Conservation (phyloP, 2,113 vertebrate species). For the Carollia perspicillata region DNA sequence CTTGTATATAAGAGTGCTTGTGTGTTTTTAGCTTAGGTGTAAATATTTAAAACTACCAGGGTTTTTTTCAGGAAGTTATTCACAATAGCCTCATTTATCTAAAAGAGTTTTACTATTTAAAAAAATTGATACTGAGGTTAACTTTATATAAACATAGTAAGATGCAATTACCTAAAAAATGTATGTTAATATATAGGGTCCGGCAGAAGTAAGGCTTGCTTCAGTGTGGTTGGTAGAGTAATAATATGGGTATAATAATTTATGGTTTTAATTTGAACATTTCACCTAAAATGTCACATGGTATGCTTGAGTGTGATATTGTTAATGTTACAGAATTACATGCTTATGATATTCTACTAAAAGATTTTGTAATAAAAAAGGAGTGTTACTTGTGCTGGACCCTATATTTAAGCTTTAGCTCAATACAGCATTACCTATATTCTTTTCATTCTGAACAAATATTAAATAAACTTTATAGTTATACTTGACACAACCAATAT, state of each 20-base stretch:
- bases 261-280: too few relatives aligned
- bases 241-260: too few relatives aligned
- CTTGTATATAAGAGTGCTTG: slow-evolving; percentile 46
- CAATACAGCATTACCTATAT: background rate
- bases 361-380: too few relatives aligned
- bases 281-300: too few relatives aligned
- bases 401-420: background rate
- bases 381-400: too few relatives aligned
- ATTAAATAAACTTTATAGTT: background rate
- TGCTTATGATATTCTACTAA: too few relatives aligned
- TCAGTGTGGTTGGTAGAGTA: too few relatives aligned
- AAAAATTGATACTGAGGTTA: slow-evolving; percentile 41
- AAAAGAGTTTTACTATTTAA: slow-evolving; percentile 58
- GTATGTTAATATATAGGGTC: background rate
- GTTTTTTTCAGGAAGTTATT: slow-evolving; percentile 67
- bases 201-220: too few relatives aligned
- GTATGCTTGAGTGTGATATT: too few relatives aligned
- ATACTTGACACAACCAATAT: background rate
- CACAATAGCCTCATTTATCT: slow-evolving; percentile 63
- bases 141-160: slow-evolving; percentile 56
- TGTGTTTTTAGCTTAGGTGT: slow-evolving; percentile 61
- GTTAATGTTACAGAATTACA: too few relatives aligned
- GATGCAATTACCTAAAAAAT: slow-evolving; percentile 13
- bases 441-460: background rate
- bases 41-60: slow-evolving; percentile 68